Evolutionary conservation across 2,113 vertebrate genomes (phyloP), one percentile per base, ranked within the genome.

Genomic region (Xerus inauris): DNA sequence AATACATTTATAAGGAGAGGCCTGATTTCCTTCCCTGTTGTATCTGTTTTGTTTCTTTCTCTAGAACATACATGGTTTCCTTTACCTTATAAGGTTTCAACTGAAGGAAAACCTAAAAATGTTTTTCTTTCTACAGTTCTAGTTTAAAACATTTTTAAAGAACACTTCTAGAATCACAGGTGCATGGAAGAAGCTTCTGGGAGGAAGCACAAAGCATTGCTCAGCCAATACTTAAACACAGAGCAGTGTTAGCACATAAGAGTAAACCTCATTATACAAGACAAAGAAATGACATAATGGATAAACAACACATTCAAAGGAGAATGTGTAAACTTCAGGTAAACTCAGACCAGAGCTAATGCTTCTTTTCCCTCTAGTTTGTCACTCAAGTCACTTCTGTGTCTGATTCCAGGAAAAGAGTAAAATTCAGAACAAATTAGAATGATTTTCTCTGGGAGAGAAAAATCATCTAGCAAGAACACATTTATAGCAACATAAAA

Each of bases 341-440:
- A 35, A 93, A 84, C 38, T 82, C 45, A 81, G 20, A 75, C 42
- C n/a, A 17, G 87, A 97, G 49, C 75, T 64, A 72, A n/a, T 30
- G 6, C 71, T 94, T 90, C 20, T 12, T 51, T 87, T 85, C 62
- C 32, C 49, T 73, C 64, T 24, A 45, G 51, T 72, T 72, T 87
- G 40, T 67, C 76, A 90, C 89, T 79, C 47, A 57, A 42, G 3
- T 83, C 9, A 59, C 30, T 91, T 93, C 16, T 79, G 62, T 32
- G 13, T 86, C 47, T 83, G 30, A 54, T 76, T 96, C 45, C 45
- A 92, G 79, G 28, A 96, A 64, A 79, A 64, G 57, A 69, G 89
- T 75, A 72, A 64, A 96, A 94, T 54, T 93, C 45, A 86, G 12
- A n/a, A 96, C 22, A 87, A 96, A 84, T 80, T 35, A 73, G 6